Conservation (phyloP, 2,797 vertebrate genomes). For the Rhodeus uyekii region DNA sequence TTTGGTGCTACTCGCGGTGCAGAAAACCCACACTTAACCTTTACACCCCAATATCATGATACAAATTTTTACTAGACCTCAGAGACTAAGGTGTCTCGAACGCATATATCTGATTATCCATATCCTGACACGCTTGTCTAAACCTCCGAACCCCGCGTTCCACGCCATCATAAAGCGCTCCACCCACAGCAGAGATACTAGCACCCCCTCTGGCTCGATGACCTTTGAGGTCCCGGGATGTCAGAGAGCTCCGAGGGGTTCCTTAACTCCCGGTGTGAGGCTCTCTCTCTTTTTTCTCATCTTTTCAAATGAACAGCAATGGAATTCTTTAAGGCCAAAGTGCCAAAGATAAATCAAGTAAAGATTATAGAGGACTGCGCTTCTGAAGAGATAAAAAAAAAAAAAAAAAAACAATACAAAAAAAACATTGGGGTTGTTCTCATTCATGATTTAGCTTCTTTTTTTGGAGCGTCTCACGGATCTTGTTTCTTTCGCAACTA, state of each 20-base stretch:
- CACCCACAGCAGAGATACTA: slow-evolving; percentile 46
- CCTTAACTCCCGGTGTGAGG: slow-evolving; percentile 16
- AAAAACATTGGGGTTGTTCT: slow-evolving; percentile 21
- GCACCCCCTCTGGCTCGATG: slow-evolving; percentile 28
- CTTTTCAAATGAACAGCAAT: slow-evolving; percentile 38
- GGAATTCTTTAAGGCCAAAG: slow-evolving; percentile 57
- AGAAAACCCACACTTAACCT: slow-evolving; percentile 2
- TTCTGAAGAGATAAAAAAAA: slow-evolving; percentile 42
- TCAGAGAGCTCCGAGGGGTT: slow-evolving; percentile 18
- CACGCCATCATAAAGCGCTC: neutral
- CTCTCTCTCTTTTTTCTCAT: slow-evolving; percentile 45
- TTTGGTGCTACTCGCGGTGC: neutral
- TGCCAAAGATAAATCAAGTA: slow-evolving; percentile 57
- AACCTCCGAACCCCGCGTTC: neutral
- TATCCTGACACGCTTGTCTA: neutral
- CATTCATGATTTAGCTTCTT: slow-evolving; percentile 41
- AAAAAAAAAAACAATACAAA: slow-evolving; percentile 44
- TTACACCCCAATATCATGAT: neutral
- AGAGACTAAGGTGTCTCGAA: neutral
- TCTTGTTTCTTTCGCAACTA: neutral
- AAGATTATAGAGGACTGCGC: slow-evolving; percentile 49
- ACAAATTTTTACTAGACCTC: slow-evolving; percentile 2
- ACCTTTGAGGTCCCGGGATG: slow-evolving; percentile 26
- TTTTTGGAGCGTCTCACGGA: slow-evolving; percentile 11
- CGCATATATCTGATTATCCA: neutral